Conservation (phyloP, 1,140 invertebrate genomes). For the Scaptomyza graminum region DNA sequence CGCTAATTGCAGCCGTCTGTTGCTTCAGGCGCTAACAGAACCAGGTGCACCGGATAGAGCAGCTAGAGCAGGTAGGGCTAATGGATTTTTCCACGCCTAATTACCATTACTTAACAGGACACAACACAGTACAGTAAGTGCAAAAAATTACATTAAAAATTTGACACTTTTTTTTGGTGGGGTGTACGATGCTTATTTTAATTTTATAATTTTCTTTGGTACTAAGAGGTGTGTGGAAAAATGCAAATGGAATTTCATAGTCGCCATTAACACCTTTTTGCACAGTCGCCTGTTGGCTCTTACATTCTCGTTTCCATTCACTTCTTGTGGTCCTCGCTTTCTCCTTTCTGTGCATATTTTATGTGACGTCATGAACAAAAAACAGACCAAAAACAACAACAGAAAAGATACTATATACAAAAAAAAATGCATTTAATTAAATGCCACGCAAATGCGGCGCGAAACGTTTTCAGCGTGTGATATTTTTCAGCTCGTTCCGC, state of each 20-base stretch:
- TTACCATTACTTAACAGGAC: slow-evolving; percentile 68
- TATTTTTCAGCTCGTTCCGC: slow-evolving; percentile 55
- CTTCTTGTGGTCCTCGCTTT: slow-evolving; percentile 47
- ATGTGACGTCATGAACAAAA: slow-evolving; percentile 54
- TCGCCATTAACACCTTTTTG: slow-evolving; percentile 80
- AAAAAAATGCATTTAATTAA: slow-evolving; percentile 78
- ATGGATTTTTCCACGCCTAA: slow-evolving; percentile 80
- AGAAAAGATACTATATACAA: slow-evolving; percentile 32
- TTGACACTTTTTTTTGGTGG: slow-evolving; percentile 8
- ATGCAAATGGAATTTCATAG: slow-evolving; percentile 80
- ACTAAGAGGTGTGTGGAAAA: slow-evolving; percentile 36
- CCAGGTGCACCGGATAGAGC: slow-evolving; percentile 2
- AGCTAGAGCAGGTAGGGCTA: slow-evolving; percentile 33
- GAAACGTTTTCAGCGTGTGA: slow-evolving; percentile 65
- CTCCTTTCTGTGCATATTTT: slow-evolving; percentile 61
- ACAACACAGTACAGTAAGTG: slow-evolving; percentile 40
- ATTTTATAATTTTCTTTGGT: slow-evolving; percentile 27
- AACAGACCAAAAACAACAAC: slow-evolving; percentile 1
- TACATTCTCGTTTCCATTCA: slow-evolving; percentile 48
- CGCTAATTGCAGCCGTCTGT: slow-evolving; percentile 28
- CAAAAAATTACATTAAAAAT: slow-evolving; percentile 74
- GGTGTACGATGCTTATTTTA: slow-evolving; percentile 32
- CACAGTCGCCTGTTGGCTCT: slow-evolving; percentile 41
- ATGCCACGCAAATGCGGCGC: slow-evolving; percentile 75
- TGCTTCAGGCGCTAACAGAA: slow-evolving; percentile 9